These are phyloP conservation scores for Oscarella lobularis DNA, from an alignment of 37 sponge, comb jelly and placozoan species.

Conservation along the genomic window DNA sequence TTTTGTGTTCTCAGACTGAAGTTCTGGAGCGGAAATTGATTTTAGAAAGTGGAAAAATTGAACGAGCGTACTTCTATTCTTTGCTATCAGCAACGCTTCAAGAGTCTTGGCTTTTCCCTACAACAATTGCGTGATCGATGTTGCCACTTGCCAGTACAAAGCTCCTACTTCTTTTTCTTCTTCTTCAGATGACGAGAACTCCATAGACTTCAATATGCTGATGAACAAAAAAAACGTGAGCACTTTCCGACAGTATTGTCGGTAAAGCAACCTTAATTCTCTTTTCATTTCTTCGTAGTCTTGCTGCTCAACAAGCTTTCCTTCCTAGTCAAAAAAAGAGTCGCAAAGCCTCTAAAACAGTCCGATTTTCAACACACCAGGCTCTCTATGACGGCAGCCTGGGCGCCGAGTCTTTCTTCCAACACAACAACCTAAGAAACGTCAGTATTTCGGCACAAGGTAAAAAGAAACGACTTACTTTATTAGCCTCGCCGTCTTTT, in stretches of 20 bases:
- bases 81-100: conserved; percentile 19
- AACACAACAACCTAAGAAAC: neutral
- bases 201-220: conserved; percentile 13
- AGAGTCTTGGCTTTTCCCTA: conserved; percentile 23
- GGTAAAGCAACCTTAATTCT: conserved; percentile 47
- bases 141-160: conserved; percentile 2
- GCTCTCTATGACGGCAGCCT: neutral
- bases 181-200: conserved; percentile 7
- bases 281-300: conserved; percentile 91
- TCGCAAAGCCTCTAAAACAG: too few relatives aligned
- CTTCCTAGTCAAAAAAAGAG: conserved; percentile 11
- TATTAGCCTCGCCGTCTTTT: neutral
- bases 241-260: neutral
- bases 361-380: neutral
- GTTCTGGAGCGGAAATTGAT: neutral
- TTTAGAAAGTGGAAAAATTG: too few relatives aligned
- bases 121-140: conserved; percentile 15
- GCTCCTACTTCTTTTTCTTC: neutral
- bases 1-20: neutral
- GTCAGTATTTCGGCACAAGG: neutral
- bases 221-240: neutral
- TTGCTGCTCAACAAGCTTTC: conserved; percentile 27
- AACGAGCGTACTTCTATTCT: conserved; percentile 8
- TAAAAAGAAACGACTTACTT: neutral
- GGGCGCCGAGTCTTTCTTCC: neutral